phyloP scores from a whole-genome alignment of 1,140 invertebrate species.

The Linepithema humile region DNA sequence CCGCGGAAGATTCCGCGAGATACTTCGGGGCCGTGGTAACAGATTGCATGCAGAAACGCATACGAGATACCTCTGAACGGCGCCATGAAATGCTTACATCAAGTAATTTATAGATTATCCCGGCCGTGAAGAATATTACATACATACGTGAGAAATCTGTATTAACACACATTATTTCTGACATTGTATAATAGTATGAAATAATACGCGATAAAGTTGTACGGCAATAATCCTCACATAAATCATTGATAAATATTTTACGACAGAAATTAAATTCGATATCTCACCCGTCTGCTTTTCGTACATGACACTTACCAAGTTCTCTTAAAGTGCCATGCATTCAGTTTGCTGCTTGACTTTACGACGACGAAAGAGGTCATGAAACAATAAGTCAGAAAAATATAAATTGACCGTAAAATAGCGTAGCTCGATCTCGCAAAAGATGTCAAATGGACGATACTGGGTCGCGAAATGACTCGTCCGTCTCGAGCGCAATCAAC shows the following conservation, averaged over 20 bases:
- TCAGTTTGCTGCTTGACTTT: background rate
- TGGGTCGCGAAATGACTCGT: background rate
- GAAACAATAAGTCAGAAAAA: background rate
- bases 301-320: background rate
- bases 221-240: background rate
- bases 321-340: background rate
- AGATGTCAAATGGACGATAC: background rate
- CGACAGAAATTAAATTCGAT: background rate
- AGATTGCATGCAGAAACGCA: slow-evolving; percentile 22
- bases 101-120: background rate
- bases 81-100: slow-evolving; percentile 12
- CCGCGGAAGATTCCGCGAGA: slow-evolving; percentile 26
- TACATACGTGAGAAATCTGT: background rate
- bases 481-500: background rate
- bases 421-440: background rate
- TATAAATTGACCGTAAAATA: background rate
- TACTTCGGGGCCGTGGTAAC: slow-evolving; percentile 60
- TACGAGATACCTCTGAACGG: background rate
- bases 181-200: background rate
- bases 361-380: background rate
- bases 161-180: background rate
- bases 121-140: background rate
- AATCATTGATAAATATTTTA: background rate
- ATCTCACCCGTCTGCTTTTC: background rate
- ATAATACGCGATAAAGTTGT: no score